These are phyloP conservation scores for Pseudomyrmex flavicornis DNA, from an alignment of 1,140 invertebrate species.

Conservation along the genomic window DNA sequence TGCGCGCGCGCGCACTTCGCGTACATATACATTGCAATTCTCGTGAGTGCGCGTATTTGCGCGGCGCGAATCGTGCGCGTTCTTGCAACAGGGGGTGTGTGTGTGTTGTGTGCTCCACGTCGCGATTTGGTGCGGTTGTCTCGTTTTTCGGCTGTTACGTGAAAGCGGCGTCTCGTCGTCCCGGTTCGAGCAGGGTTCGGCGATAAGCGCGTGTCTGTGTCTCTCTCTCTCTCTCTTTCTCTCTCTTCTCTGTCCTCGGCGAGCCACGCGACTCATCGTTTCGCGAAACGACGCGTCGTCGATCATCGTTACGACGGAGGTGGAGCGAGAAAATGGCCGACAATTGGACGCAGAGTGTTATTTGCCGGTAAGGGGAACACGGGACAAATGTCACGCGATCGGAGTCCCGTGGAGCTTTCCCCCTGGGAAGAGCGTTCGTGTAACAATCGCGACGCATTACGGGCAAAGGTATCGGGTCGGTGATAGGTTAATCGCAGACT, in stretches of 20 bases:
- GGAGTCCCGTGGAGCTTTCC: too few species aligned
- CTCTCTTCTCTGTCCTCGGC: not conserved
- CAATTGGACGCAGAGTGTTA: conserved; percentile 81
- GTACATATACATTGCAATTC: not conserved
- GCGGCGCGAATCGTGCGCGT: not conserved
- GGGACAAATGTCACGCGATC: not conserved
- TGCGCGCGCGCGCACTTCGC: not conserved
- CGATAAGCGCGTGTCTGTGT: not conserved
- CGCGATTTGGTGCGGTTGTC: not conserved
- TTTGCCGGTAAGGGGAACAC: conserved; percentile 81
- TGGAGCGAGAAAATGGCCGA: conserved; percentile 83
- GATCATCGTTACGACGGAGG: conserved; percentile 68
- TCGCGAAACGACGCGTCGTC: conserved; percentile 65
- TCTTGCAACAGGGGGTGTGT: conserved; percentile 2
- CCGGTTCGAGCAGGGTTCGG: not conserved
- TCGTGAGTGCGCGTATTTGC: not conserved
- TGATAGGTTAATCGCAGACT: conserved; percentile 9
- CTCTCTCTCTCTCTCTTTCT: not conserved
- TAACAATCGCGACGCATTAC: too few species aligned
- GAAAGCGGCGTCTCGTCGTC: not conserved
- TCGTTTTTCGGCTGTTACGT: not conserved
- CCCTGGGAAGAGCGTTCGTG: too few species aligned
- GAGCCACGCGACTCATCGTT: conserved; percentile 51
- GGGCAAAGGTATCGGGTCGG: not conserved
- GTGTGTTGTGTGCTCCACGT: not conserved